phyloP scores from a whole-genome alignment of 2,113 vertebrate species.

The Stigmatopora argus region DNA sequence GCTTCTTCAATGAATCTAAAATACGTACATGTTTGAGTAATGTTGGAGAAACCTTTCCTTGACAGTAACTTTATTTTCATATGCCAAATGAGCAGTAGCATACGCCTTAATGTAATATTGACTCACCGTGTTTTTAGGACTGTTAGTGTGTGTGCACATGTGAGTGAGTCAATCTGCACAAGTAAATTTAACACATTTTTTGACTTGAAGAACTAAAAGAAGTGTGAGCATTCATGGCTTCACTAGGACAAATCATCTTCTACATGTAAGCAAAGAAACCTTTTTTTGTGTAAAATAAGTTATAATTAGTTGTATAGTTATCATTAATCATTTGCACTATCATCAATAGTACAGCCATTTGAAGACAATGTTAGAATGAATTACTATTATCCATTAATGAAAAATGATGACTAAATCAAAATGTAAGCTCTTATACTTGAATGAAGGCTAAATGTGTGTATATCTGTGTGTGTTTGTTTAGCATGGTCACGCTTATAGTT shows the following conservation, averaged over 20 bases:
- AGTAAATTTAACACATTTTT: background rate
- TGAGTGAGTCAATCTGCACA: background rate
- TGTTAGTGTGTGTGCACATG: background rate
- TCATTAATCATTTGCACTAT: background rate
- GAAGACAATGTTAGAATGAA: background rate
- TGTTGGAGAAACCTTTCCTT: background rate
- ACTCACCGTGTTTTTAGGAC: conserved; percentile 32
- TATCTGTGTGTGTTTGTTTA: conserved; percentile 23
- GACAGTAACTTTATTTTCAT: background rate
- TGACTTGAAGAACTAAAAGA: background rate
- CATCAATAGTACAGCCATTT: background rate
- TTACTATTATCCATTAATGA: background rate
- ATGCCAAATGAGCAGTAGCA: conserved; percentile 2
- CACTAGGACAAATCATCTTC: conserved; percentile 46
- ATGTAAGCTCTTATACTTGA: background rate
- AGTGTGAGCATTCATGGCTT: conserved; percentile 32
- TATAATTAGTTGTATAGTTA: no score
- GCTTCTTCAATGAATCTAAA: background rate
- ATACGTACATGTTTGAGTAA: background rate
- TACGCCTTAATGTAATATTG: conserved; percentile 57
- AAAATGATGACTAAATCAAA: background rate
- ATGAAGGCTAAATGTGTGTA: background rate
- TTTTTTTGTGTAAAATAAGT: background rate
- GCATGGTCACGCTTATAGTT: conserved; percentile 50
- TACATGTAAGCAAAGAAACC: conserved; percentile 22